Evolutionary conservation across 2,888 invertebrate species (phyloP).

Genomic region (Megaustenia siamemsis): DNA sequence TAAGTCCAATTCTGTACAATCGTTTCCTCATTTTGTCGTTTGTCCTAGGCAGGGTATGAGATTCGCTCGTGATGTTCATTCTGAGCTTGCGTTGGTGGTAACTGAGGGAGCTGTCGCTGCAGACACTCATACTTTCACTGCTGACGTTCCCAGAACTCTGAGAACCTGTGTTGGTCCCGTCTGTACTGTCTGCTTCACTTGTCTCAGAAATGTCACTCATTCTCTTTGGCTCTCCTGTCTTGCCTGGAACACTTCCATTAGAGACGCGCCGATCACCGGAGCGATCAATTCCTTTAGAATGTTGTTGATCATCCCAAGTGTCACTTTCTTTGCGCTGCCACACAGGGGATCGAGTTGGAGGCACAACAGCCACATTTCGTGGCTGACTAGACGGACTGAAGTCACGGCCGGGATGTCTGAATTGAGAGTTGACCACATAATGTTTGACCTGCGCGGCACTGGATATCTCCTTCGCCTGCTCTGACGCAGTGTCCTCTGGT

Average conservation of each 20-base stretch:
- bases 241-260: conserved; percentile 21
- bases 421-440: conserved; percentile 69
- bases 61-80: conserved; percentile 71
- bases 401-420: conserved; percentile 67
- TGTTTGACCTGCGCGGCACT: conserved; percentile 61
- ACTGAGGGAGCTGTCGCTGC: conserved; percentile 63
- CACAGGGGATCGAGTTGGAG: conserved; percentile 75
- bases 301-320: background rate
- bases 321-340: conserved; percentile 80
- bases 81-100: conserved; percentile 73
- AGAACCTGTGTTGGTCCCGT: conserved; percentile 80
- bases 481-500: conserved; percentile 63
- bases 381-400: conserved; percentile 53
- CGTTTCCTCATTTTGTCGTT: conserved; percentile 85
- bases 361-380: conserved; percentile 61
- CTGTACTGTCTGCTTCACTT: conserved; percentile 78
- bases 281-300: conserved; percentile 61
- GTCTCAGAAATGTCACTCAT: conserved; percentile 81
- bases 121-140: conserved; percentile 72
- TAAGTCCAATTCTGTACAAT: conserved; percentile 97
- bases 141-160: conserved; percentile 77
- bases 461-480: conserved; percentile 65
- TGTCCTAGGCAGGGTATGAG: conserved; percentile 65
- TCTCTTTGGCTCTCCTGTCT: conserved; percentile 77
- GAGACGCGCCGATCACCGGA: background rate